Conservation (phyloP, 2,113 vertebrate species). For the Carassius gibelio region DNA sequence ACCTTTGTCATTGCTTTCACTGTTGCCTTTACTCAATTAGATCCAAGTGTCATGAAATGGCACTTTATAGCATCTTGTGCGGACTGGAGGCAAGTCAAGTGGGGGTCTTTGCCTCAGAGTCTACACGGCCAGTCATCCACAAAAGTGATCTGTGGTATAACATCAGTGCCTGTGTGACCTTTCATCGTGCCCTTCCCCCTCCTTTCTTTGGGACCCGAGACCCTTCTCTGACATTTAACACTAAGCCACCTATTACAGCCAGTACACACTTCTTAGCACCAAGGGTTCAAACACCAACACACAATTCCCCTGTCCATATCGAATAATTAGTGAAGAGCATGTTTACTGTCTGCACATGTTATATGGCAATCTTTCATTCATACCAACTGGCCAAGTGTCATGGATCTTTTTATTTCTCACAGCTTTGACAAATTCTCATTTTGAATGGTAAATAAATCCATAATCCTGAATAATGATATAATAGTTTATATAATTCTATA, state of each 20-base stretch:
- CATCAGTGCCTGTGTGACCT: slow-evolving; percentile 49
- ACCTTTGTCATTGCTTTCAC: neutral
- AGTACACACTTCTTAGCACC: slow-evolving; percentile 71
- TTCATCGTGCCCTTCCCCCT: slow-evolving; percentile 50
- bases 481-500: neutral
- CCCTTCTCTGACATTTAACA: slow-evolving; percentile 75
- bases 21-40: neutral
- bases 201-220: slow-evolving; percentile 60
- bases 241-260: slow-evolving; percentile 74
- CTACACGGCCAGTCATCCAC: slow-evolving; percentile 34
- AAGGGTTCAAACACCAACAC: slow-evolving; percentile 70
- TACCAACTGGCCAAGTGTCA: neutral
- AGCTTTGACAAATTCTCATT: slow-evolving; percentile 11
- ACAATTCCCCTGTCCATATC: slow-evolving; percentile 67
- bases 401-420: neutral
- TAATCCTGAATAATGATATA: neutral
- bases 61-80: slow-evolving; percentile 29
- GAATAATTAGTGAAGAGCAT: slow-evolving; percentile 74
- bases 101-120: slow-evolving; percentile 42
- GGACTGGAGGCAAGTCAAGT: slow-evolving; percentile 36
- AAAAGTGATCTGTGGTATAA: slow-evolving; percentile 51
- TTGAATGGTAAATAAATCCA: neutral
- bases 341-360: slow-evolving; percentile 49
- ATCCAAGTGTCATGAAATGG: slow-evolving; percentile 19
- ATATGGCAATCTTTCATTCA: slow-evolving; percentile 32